Conservation (phyloP, 2,113 vertebrate genomes). For the Acanthochromis polyacanthus region DNA sequence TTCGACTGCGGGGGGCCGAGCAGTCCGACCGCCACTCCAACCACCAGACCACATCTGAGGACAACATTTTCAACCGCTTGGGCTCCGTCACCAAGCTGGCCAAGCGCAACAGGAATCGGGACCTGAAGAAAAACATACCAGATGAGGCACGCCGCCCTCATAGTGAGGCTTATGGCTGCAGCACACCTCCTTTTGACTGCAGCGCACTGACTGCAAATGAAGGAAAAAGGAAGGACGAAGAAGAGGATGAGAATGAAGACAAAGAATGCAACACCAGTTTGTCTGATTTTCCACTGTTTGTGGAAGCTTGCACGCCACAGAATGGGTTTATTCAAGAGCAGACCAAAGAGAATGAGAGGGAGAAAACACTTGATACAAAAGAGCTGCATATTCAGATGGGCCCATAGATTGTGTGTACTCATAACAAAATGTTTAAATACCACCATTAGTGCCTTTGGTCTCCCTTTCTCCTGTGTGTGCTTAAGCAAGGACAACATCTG, state of each 20-base stretch:
- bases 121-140: slow-evolving; percentile 91
- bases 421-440: slow-evolving; percentile 29
- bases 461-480: slow-evolving; percentile 45
- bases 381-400: slow-evolving; percentile 79
- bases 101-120: slow-evolving; percentile 91
- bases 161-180: slow-evolving; percentile 88
- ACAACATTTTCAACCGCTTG: slow-evolving; percentile 96
- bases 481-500: slow-evolving; percentile 35
- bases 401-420: slow-evolving; percentile 52
- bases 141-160: slow-evolving; percentile 91
- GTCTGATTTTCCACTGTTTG: slow-evolving; percentile 87
- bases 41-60: slow-evolving; percentile 90
- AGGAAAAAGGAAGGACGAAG: slow-evolving; percentile 79
- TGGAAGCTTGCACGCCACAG: slow-evolving; percentile 86
- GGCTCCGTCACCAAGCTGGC: slow-evolving; percentile 89
- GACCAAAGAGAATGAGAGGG: slow-evolving; percentile 90
- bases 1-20: slow-evolving; percentile 87
- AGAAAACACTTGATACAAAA: slow-evolving; percentile 85
- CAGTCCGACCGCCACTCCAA: slow-evolving; percentile 82
- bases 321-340: slow-evolving; percentile 86
- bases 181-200: slow-evolving; percentile 87
- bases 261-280: slow-evolving; percentile 92
- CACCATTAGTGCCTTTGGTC: slow-evolving; percentile 79
- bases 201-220: slow-evolving; percentile 84
- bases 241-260: slow-evolving; percentile 87